These are phyloP conservation scores for Gymnocheta viridis DNA, from an alignment of 2,888 invertebrate genomes.

Conservation along the genomic window DNA sequence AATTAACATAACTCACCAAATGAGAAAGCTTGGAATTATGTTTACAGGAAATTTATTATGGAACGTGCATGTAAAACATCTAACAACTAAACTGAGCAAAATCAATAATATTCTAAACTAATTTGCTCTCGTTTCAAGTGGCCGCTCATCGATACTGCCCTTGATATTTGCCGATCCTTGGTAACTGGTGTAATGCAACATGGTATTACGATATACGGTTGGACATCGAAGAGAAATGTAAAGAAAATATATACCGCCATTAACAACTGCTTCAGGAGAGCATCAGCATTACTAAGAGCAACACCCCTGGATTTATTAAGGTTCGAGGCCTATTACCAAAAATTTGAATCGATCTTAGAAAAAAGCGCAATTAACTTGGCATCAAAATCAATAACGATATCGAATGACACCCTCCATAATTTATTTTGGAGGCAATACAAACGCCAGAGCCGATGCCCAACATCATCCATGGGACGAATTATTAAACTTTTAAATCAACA, in stretches of 20 bases:
- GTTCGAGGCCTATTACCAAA: too few relatives aligned
- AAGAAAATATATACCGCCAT: too few relatives aligned
- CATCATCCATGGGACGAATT: too few relatives aligned
- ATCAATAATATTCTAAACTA: constrained; percentile 1
- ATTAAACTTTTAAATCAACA: too few relatives aligned
- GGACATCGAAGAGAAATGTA: background rate
- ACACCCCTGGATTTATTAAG: too few relatives aligned
- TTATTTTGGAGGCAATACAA: too few relatives aligned
- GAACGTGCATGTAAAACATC: background rate
- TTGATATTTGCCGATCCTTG: constrained; percentile 38
- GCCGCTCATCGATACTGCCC: constrained; percentile 10
- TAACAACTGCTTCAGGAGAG: background rate
- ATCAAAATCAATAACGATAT: too few relatives aligned
- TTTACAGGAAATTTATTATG: constrained; percentile 17
- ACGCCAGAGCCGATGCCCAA: too few relatives aligned
- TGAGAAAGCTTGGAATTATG: constrained; percentile 8
- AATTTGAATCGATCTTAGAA: too few relatives aligned
- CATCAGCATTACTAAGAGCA: too few relatives aligned
- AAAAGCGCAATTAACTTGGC: too few relatives aligned
- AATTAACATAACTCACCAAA: constrained; percentile 5
- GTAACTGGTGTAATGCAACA: constrained; percentile 21
- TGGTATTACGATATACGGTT: constrained; percentile 43
- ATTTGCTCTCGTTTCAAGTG: background rate
- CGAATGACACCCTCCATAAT: too few relatives aligned
- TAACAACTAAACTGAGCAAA: constrained; percentile 6